phyloP scores from a whole-genome alignment of 2,888 invertebrate species.

The Callyntrura guangdongensis region DNA sequence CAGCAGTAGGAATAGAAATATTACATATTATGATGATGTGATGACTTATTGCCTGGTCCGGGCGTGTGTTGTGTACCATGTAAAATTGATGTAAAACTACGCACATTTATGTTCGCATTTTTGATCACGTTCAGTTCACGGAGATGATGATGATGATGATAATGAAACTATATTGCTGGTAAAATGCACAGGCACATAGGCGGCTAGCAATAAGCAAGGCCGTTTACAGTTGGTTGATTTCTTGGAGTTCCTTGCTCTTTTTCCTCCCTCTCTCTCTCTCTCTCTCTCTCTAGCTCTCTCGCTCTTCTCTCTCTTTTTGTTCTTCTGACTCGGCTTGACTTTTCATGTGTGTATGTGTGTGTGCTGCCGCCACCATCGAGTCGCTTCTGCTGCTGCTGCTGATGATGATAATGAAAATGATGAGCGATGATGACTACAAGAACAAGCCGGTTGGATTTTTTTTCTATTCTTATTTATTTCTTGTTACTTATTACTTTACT shows the following conservation, averaged over 20 bases:
- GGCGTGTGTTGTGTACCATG: not conserved
- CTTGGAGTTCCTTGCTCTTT: slow-evolving; percentile 62
- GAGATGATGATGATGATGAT: slow-evolving; percentile 19
- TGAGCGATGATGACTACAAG: not conserved
- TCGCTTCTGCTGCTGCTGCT: not conserved
- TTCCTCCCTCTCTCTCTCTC: not conserved
- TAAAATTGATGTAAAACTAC: not conserved
- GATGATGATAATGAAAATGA: slow-evolving; percentile 6
- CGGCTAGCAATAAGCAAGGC: slow-evolving; percentile 50
- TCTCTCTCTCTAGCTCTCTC: not conserved
- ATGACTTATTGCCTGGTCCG: slow-evolving; percentile 3
- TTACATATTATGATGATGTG: not conserved
- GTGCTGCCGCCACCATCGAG: not conserved
- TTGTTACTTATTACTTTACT: too few species aligned
- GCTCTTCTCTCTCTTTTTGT: not conserved
- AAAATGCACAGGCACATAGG: slow-evolving; percentile 14
- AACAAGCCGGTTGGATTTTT: slow-evolving; percentile 49
- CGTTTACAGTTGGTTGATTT: slow-evolving; percentile 68
- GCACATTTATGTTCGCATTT: not conserved
- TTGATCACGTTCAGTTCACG: not conserved
- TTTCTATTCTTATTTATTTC: slow-evolving; percentile 25
- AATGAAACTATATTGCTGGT: not conserved
- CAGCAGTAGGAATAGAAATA: not conserved
- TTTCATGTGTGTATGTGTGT: slow-evolving; percentile 17
- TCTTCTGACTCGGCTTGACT: slow-evolving; percentile 26